Percentiles rank a stretch among this genome's conserved stretches.
These are phyloP conservation scores for Aeoliscus strigatus DNA, from an alignment of 2,797 vertebrate genomes.

Conservation along the genomic window DNA sequence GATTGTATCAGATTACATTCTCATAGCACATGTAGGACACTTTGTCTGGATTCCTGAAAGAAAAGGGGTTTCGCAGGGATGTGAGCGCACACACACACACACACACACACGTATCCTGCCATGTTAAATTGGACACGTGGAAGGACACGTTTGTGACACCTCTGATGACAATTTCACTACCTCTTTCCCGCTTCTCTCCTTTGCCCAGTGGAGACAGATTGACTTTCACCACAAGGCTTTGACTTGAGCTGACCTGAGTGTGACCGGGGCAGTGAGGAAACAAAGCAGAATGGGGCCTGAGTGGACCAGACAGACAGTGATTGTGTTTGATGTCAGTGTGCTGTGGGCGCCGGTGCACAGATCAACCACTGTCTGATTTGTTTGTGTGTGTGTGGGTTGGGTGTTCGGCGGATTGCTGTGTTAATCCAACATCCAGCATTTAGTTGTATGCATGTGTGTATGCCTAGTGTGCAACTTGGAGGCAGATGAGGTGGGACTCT, in stretches of 20 bases:
- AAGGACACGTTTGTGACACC: constrained; percentile 41
- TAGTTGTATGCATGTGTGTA: constrained; percentile 18
- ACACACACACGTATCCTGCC: constrained; percentile 37
- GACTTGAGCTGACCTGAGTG: constrained; percentile 57
- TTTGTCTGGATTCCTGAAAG: neutral
- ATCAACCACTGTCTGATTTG: constrained; percentile 40
- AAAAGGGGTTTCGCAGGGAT: constrained; percentile 19
- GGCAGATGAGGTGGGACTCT: constrained; percentile 50
- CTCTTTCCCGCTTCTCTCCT: constrained; percentile 15
- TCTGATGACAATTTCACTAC: constrained; percentile 42
- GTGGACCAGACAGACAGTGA: constrained; percentile 48
- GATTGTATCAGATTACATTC: no score
- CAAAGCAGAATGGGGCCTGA: constrained; percentile 32
- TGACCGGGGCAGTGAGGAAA: constrained; percentile 37
- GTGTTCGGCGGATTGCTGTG: constrained; percentile 6
- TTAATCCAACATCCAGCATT: constrained; percentile 18
- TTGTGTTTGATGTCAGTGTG: constrained; percentile 52
- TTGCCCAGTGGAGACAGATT: constrained; percentile 34
- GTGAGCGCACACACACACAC: constrained; percentile 35
- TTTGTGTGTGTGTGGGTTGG: constrained; percentile 17
- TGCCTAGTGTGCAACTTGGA: constrained; percentile 52
- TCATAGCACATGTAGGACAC: no score
- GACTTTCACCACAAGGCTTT: constrained; percentile 52
- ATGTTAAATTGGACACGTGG: constrained; percentile 32
- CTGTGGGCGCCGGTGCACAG: constrained; percentile 27